phyloP scores from a whole-genome alignment of 2,888 invertebrate genomes.

The Macaria liturata region DNA sequence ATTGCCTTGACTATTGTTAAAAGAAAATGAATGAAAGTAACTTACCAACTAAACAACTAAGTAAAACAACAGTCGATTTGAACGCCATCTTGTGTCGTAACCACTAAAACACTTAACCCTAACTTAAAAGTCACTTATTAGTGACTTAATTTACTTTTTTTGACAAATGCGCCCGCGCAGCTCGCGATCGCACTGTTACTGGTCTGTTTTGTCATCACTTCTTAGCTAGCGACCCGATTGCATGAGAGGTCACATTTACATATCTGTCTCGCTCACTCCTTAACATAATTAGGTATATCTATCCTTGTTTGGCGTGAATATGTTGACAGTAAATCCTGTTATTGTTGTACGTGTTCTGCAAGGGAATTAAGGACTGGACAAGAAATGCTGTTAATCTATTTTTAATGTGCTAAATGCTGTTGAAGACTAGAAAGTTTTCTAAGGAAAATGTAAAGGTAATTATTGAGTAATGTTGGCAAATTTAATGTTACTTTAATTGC shows the following conservation, averaged over 20 bases:
- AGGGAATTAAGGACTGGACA: constrained; percentile 56
- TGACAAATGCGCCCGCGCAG: constrained; percentile 65
- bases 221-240: constrained; percentile 64
- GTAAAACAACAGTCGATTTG: constrained; percentile 56
- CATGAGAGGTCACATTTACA: constrained; percentile 73
- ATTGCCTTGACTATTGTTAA: no score
- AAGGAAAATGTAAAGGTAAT: no score
- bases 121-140: constrained; percentile 62
- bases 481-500: no score
- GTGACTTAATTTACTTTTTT: constrained; percentile 60
- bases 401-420: constrained; percentile 12
- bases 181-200: constrained; percentile 74
- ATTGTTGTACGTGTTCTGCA: constrained; percentile 73
- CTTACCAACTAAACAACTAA: constrained; percentile 74
- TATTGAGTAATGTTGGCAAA: no score
- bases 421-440: no score
- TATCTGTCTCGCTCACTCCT: constrained; percentile 53
- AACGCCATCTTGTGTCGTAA: constrained; percentile 68
- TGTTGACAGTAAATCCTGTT: constrained; percentile 67
- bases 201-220: constrained; percentile 72
- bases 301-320: constrained; percentile 45
- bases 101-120: constrained; percentile 57
- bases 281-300: constrained; percentile 39
- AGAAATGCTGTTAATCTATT: constrained; percentile 43
- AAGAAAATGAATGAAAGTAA: constrained; percentile 15